Evolutionary conservation across 2,113 vertebrate genomes (phyloP), one percentile per base, ranked within the genome.

Genomic region (Ranitomeya imitator): DNA sequence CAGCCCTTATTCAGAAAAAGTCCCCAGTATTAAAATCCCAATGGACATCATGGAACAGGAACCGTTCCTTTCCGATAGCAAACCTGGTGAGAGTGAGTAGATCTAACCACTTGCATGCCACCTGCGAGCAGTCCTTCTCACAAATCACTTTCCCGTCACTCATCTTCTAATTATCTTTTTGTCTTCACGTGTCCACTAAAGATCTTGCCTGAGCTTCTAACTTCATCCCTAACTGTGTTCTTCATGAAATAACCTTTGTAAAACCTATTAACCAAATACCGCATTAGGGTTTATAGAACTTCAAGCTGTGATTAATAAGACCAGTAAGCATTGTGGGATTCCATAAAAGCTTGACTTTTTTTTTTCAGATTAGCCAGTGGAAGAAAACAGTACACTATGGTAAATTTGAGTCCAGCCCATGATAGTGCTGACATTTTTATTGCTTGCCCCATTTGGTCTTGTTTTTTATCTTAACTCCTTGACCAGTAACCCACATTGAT

Each of bases 41-140:
- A 97, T 99, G 98, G 98, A 99, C 95, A 97, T 98, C 94, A 97
- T 99, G 97, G 98, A 99, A 93, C 96, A 99, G 91, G 96, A 99
- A 88, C 97, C 97, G 92, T 99, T 99, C 96, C 96, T 99, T 96
- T 97, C 96, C 92, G 98, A 97, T 95, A 97, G 93, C 94, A 96
- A 97, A 95, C 93, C 97, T 94, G 94, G 95, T 0, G 97, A 99
- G 96, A 97, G 98, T 99, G 97, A 99, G 98, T 99, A 98, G 93
- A 95, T 90, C 90, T 89, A 92, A 93, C 92, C 93, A 90, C 90
- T 91, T 90, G 91, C 93, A 92, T 93, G 92, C 90, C 91, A 55
- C 91, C 92, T 90, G 90, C 93, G 88, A 91, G n/a, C 26, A 69
- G 54, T 73, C 23, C 14, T 74, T 74, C 78, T 61, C 55, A 31